Base-by-base conservation (phyloP, 2,888 invertebrate species). In the Pinctada fucata region DNA sequence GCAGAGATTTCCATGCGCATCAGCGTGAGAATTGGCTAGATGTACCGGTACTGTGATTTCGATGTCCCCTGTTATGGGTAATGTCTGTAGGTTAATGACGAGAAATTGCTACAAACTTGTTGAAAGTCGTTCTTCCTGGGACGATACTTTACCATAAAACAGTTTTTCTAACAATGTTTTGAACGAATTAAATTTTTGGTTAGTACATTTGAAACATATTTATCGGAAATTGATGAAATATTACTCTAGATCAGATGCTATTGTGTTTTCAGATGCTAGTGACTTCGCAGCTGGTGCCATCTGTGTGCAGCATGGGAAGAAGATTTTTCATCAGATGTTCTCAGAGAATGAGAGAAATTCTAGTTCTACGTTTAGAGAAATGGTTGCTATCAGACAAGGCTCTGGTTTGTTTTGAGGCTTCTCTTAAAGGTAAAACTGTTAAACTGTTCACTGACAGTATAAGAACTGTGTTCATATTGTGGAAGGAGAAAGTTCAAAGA, bases 241-340 rank as follows among this genome's bases (percentile, higher is more conserved):
- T 50, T 70, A 70, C 16, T 51, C 51, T 50, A 51, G 51, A 3
- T 16, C 70, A 10, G 16, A n/a, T 51, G 16, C 47, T 71, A 45
- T 70, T 50, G 47, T 64, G 13, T 77, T 63, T 77, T 77, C 72
- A 48, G 67, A 73, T 49, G 78, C 73, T 65, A 78, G 78, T 68
- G 47, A 72, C 16, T 31, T 31, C 31, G 31, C 31, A 31, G 31
- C 31, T 31, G 31, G 31, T 1, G 31, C 31, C 31, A 31, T 31
- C 31, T 31, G 31, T 31, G 31, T 31, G 31, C 31, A 31, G 31
- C 31, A 31, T 31, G 31, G 31, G 31, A 31, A 31, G 31, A 31
- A 31, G 31, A 31, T 31, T 31, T 31, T 31, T 31, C 31, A 31
- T 31, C 48, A 64, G n/a, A 74, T 50, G 16, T 78, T 73, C 74